phyloP scores from a whole-genome alignment of 2,113 vertebrate genomes.

The Hipposideros armiger region DNA sequence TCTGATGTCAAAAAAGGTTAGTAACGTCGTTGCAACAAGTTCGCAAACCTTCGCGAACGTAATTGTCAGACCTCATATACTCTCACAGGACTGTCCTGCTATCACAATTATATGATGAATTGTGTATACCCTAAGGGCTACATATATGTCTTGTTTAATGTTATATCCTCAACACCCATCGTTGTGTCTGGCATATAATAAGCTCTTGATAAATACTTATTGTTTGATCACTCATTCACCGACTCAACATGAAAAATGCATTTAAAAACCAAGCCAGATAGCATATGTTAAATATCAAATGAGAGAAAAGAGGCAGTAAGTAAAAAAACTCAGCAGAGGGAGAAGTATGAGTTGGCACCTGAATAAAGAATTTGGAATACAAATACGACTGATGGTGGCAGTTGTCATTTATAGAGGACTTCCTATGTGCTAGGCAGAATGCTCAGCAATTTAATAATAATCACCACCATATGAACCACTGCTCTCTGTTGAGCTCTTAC shows the following conservation, averaged over 20 bases:
- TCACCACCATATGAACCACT: neutral
- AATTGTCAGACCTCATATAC: too few species aligned
- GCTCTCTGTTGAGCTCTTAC: neutral
- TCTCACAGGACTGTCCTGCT: neutral
- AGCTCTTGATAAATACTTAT: constrained; percentile 35
- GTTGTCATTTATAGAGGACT: neutral
- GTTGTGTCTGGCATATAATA: constrained; percentile 10
- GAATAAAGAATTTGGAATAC: constrained; percentile 8
- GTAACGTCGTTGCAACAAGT: too few species aligned
- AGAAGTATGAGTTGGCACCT: neutral
- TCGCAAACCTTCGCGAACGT: too few species aligned
- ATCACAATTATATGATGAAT: neutral
- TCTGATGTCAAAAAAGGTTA: too few species aligned
- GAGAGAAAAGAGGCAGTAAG: neutral
- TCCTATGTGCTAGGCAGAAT: neutral
- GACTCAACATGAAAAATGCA: constrained; percentile 61
- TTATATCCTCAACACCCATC: neutral
- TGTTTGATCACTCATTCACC: constrained; percentile 52
- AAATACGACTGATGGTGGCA: neutral
- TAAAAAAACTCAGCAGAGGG: constrained; percentile 30
- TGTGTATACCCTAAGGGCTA: neutral
- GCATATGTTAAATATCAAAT: constrained; percentile 34
- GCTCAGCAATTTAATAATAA: neutral
- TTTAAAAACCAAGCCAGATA: constrained; percentile 39
- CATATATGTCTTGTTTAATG: neutral